Evolutionary conservation across 1,140 invertebrate genomes (phyloP).

Genomic region (Prorops nasuta): DNA sequence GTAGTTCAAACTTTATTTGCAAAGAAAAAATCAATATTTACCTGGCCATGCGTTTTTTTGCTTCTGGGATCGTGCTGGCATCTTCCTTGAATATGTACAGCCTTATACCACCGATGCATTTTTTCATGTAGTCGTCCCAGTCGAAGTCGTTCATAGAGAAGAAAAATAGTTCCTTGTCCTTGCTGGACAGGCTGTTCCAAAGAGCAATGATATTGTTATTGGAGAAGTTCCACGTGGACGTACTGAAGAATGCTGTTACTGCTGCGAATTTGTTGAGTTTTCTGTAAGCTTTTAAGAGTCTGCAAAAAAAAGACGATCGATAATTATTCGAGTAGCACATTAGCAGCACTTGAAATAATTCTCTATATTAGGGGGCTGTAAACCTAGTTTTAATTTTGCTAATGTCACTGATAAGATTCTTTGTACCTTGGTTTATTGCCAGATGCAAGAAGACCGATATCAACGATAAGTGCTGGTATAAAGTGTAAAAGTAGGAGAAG

Average conservation of each 20-base stretch:
- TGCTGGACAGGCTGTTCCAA: slow-evolving; percentile 50
- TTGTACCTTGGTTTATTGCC: slow-evolving; percentile 61
- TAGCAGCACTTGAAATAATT: no score
- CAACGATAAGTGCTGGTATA: slow-evolving; percentile 62
- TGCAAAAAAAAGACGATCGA: no score
- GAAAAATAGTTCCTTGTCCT: slow-evolving; percentile 57
- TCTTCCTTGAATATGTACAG: slow-evolving; percentile 53
- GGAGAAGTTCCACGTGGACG: slow-evolving; percentile 60
- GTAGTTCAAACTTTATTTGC: no score
- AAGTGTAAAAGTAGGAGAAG: slow-evolving; percentile 59
- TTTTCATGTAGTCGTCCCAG: slow-evolving; percentile 56
- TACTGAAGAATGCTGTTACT: slow-evolving; percentile 62
- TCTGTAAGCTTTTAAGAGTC: slow-evolving; percentile 61
- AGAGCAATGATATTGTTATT: slow-evolving; percentile 57
- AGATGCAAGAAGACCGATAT: slow-evolving; percentile 53
- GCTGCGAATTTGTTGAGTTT: slow-evolving; percentile 60
- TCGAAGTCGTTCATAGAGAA: slow-evolving; percentile 58
- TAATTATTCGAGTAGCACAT: no score
- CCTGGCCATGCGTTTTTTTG: neutral
- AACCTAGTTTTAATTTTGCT: no score
- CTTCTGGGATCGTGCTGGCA: neutral
- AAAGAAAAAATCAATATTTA: neutral
- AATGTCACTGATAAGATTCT: no score
- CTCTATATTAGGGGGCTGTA: no score
- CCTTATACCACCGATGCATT: slow-evolving; percentile 54